Base-by-base conservation (phyloP, 2,797 vertebrate genomes). In the Hemitrygon akajei region DNA sequence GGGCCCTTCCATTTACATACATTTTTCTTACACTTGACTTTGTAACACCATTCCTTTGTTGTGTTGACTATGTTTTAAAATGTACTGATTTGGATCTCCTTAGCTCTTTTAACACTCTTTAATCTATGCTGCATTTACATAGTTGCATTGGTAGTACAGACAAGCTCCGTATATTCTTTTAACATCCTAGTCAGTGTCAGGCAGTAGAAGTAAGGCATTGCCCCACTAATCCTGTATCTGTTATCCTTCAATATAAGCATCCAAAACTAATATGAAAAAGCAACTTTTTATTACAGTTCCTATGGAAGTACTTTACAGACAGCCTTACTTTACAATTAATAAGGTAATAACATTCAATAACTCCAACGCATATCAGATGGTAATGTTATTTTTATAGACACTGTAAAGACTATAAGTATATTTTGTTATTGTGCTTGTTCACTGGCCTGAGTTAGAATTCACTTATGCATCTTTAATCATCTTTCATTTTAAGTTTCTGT, bases 321-420 rank as follows among this genome's bases (percentile, higher is more conserved):
- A 86, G 2, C 89, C n/a, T 91, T 95, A 3, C 94, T 95, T 95
- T 94, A 94, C 94, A 93, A 37, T 40, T 75, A 76, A n/a, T 56
- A 75, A 73, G 22, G 30, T 75, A 56, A 73, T 56, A 92, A 92
- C 37, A 71, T 37, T 89, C n/a, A 80, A 94, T 94, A 94, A 91
- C 94, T 95, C 94, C 94, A 95, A 95, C 94, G 94, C 77, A 96
- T 95, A 94, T 93, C 2, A 4, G 40, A 93, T 56, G 37, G 91
- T 76, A 76, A 93, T 30, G 91, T 75, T 95, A 95, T 96, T 96
- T 96, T 96, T 96, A 95, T 96, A 95, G 0, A 12, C 16, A 94
- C 66, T 94, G 94, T 94, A 94, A 95, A 93, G 94, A 40, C 91
- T 95, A 94, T 66, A 93, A 95, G 82, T 7, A 0, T 75, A 73